Evolutionary conservation across 2,797 vertebrate genomes (phyloP).

Genomic region (Potorous gilbertii): DNA sequence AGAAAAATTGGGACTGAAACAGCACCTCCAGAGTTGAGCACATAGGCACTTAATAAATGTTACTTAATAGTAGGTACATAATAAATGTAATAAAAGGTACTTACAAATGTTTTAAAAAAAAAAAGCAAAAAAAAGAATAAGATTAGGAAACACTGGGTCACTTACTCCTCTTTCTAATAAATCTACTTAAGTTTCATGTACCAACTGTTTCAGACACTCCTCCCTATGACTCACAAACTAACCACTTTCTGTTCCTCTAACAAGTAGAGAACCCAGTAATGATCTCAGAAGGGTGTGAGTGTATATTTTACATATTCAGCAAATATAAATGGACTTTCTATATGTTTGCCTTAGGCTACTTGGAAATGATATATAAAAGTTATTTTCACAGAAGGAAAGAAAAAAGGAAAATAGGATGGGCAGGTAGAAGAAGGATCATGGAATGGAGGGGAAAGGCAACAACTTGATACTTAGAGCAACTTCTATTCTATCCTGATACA

Average conservation of each 20-base stretch:
- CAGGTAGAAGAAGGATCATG: background rate
- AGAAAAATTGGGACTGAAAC: no score
- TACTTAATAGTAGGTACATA: no score
- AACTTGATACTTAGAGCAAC: background rate
- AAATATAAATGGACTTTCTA: background rate
- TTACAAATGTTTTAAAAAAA: no score
- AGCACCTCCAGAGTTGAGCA: no score
- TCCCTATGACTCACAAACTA: background rate
- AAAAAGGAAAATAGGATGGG: background rate
- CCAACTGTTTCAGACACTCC: background rate
- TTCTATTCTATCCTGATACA: background rate
- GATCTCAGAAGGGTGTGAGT: background rate
- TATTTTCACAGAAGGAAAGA: background rate
- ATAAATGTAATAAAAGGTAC: no score
- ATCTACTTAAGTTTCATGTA: slow-evolving; percentile 13
- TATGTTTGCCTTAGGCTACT: background rate
- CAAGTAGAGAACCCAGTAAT: background rate
- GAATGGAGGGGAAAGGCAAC: background rate
- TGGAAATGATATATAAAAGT: slow-evolving; percentile 26
- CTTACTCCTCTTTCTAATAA: slow-evolving; percentile 1
- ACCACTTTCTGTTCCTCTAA: background rate
- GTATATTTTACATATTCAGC: slow-evolving; percentile 2
- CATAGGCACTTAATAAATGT: no score
- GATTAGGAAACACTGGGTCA: background rate
- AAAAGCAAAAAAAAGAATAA: background rate